Conservation (phyloP, 1,140 invertebrate species). For the Drosophila nigrodunni region DNA sequence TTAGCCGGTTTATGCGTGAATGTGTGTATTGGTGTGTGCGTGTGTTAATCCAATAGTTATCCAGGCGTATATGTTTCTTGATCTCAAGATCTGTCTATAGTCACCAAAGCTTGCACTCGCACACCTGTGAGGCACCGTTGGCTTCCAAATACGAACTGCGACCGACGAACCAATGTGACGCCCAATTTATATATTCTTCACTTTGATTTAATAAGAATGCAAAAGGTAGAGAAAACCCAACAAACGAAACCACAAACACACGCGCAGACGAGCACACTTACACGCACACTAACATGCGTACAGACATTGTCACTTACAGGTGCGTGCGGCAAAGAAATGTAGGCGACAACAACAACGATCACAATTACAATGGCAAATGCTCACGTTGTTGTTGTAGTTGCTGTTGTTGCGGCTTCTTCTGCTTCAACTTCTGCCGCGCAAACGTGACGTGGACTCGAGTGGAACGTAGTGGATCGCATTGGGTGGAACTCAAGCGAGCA, state of each 20-base stretch:
- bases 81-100: conserved; percentile 27
- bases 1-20: not conserved
- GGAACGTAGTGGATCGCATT: conserved; percentile 38
- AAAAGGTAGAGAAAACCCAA: conserved; percentile 77
- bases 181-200: conserved; percentile 85
- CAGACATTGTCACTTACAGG: conserved; percentile 43
- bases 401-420: conserved; percentile 6
- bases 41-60: conserved; percentile 70
- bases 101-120: conserved; percentile 84
- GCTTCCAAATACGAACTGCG: conserved; percentile 84
- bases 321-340: conserved; percentile 61
- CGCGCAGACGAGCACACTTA: conserved; percentile 35
- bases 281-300: conserved; percentile 31
- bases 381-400: conserved; percentile 39
- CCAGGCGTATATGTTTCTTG: conserved; percentile 35
- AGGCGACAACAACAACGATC: conserved; percentile 59
- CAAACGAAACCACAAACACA: conserved; percentile 33
- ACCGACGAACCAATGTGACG: conserved; percentile 61
- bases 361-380: conserved; percentile 59
- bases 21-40: not conserved
- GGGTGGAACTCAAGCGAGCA: conserved; percentile 8
- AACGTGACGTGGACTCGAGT: conserved; percentile 62
- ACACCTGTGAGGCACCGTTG: conserved; percentile 84
- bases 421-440: conserved; percentile 38
- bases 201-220: conserved; percentile 85